A percentile compares a stretch with the other conserved stretches of the same genome.
phyloP scores from a whole-genome alignment of 2,888 invertebrate genomes.

The Lycophotia porphyrea region DNA sequence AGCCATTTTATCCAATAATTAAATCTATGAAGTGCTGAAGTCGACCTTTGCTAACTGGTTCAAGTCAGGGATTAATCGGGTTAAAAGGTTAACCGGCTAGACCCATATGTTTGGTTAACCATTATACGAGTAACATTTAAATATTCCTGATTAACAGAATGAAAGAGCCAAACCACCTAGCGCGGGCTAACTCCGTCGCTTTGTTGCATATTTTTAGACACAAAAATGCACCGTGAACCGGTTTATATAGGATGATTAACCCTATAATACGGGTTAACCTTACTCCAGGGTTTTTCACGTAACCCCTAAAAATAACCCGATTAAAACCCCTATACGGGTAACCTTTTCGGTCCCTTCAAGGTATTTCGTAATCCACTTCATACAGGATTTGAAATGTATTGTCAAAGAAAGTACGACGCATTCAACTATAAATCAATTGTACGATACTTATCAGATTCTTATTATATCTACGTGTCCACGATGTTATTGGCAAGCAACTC shows the following conservation, averaged over 20 bases:
- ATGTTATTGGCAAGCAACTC: conserved; percentile 22
- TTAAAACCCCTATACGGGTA: neutral
- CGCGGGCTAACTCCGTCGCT: neutral
- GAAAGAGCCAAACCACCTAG: neutral
- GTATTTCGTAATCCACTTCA: neutral
- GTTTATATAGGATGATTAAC: neutral
- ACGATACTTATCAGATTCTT: conserved; percentile 24
- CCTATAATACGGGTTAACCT: too few species aligned
- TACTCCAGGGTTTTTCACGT: neutral
- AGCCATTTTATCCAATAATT: conserved; percentile 5
- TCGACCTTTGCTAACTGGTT: neutral
- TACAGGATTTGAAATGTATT: neutral
- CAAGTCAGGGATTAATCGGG: neutral
- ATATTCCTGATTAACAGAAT: neutral
- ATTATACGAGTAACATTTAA: neutral
- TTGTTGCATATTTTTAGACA: neutral
- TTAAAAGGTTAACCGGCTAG: neutral
- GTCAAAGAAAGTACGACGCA: neutral
- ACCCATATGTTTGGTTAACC: neutral
- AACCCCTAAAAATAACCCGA: neutral
- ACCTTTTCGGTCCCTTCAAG: neutral
- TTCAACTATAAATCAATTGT: neutral
- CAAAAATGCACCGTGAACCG: neutral
- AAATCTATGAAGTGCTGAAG: neutral
- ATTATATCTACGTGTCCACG: neutral